Conservation (phyloP, 2,797 vertebrate genomes). For the Sebastes oblongus region DNA sequence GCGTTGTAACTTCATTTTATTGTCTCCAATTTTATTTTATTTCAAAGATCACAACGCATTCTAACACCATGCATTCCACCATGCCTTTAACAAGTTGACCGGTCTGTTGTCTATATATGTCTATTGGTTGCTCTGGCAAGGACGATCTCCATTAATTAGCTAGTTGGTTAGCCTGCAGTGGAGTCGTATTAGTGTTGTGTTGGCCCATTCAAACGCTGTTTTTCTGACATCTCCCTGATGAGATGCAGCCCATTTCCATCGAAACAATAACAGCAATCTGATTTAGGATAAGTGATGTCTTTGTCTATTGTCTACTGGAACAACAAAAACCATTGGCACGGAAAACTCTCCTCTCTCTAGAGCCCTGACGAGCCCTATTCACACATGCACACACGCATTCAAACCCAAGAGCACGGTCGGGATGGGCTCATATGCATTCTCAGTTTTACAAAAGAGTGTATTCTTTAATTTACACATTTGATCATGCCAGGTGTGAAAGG, state of each 20-base stretch:
- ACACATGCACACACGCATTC: slow-evolving; percentile 18
- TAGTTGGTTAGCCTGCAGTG: slow-evolving; percentile 47
- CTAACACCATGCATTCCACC: background rate
- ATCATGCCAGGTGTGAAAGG: background rate
- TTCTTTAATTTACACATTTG: background rate
- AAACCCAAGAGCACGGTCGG: slow-evolving; percentile 31
- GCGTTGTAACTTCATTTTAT: slow-evolving; percentile 23
- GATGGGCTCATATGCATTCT: slow-evolving; percentile 44
- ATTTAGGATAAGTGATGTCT: slow-evolving; percentile 72
- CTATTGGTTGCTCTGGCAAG: slow-evolving; percentile 47
- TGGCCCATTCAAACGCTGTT: slow-evolving; percentile 46
- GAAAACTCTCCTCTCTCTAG: slow-evolving; percentile 47
- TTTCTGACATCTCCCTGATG: slow-evolving; percentile 58
- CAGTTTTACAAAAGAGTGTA: background rate
- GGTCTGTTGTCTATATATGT: background rate
- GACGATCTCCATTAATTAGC: slow-evolving; percentile 47
- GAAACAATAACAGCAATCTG: slow-evolving; percentile 73
- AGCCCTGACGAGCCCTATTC: slow-evolving; percentile 47
- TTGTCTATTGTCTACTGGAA: slow-evolving; percentile 76
- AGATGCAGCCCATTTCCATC: slow-evolving; percentile 67
- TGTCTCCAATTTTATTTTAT: slow-evolving; percentile 8
- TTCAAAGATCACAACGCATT: slow-evolving; percentile 7
- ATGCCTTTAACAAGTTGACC: slow-evolving; percentile 15
- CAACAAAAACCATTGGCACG: slow-evolving; percentile 63
- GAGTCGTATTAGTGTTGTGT: slow-evolving; percentile 36